A percentile compares a stretch with the other conserved stretches of the same genome.
Conservation (phyloP, 2,797 vertebrate species). For the Rhabdophis nuchalis region DNA sequence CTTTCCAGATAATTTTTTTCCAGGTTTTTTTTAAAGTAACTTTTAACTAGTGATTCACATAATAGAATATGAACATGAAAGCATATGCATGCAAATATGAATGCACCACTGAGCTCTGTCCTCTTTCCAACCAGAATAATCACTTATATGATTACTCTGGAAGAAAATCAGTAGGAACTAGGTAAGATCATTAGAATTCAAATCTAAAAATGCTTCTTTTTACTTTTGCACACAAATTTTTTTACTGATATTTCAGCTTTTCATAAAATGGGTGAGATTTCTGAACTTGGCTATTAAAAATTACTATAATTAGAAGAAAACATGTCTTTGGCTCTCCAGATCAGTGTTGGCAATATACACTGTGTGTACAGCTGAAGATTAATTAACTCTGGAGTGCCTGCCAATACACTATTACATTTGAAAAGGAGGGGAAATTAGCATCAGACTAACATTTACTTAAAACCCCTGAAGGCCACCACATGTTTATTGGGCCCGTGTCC, state of each 20-base stretch:
- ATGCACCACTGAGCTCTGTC: not conserved
- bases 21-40: not conserved
- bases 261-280: not conserved
- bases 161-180: not conserved
- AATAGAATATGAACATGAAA: not conserved
- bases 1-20: not conserved
- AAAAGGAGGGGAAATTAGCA: not conserved
- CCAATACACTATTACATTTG: not conserved
- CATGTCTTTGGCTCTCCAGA: not conserved
- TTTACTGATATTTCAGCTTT: conserved; percentile 36
- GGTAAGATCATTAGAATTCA: not conserved
- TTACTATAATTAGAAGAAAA: conserved; percentile 19
- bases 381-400: not conserved
- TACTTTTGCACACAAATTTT: not conserved
- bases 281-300: not conserved
- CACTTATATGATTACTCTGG: not conserved
- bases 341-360: not conserved
- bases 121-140: not conserved
- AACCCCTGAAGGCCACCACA: too few relatives aligned
- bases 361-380: conserved; percentile 4
- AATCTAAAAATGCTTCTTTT: not conserved
- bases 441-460: not conserved
- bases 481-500: too few relatives aligned
- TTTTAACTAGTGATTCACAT: not conserved
- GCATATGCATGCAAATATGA: not conserved